Evolutionary conservation across 2,113 vertebrate species (phyloP).

Genomic region (Lagopus muta): DNA sequence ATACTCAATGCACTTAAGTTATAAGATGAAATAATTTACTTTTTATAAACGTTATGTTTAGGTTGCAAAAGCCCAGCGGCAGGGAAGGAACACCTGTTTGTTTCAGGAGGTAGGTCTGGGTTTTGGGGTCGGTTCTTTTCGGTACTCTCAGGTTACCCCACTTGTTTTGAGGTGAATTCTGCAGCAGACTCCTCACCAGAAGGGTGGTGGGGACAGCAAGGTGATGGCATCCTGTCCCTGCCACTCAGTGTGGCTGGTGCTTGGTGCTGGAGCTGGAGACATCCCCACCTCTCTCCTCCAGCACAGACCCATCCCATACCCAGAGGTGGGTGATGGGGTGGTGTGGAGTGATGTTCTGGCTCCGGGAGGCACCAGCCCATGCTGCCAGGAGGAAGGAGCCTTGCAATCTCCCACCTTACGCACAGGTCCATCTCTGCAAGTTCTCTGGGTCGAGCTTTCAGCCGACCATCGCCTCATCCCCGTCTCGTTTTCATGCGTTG

Average conservation of each 20-base stretch:
- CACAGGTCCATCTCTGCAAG: not conserved
- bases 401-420: not conserved
- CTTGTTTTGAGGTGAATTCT: constrained; percentile 18
- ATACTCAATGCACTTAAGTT: constrained; percentile 85
- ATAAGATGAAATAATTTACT: constrained; percentile 82
- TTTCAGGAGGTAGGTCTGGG: not conserved
- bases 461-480: constrained; percentile 24
- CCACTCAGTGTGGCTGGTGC: not conserved
- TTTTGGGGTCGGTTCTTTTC: not conserved
- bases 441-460: not conserved
- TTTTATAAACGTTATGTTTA: constrained; percentile 79
- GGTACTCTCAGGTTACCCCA: constrained; percentile 34
- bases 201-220: not conserved
- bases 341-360: not conserved
- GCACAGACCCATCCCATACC: rapidly evolving
- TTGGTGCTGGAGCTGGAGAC: not conserved
- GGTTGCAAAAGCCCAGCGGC: constrained; percentile 57
- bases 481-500: constrained; percentile 53
- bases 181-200: not conserved
- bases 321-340: not conserved
- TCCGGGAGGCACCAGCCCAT: not conserved
- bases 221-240: not conserved
- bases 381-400: not conserved
- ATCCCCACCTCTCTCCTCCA: not conserved
- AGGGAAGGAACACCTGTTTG: constrained; percentile 35